Base-by-base conservation (phyloP, 2,113 vertebrate species). In the Spermophilus dauricus region DNA sequence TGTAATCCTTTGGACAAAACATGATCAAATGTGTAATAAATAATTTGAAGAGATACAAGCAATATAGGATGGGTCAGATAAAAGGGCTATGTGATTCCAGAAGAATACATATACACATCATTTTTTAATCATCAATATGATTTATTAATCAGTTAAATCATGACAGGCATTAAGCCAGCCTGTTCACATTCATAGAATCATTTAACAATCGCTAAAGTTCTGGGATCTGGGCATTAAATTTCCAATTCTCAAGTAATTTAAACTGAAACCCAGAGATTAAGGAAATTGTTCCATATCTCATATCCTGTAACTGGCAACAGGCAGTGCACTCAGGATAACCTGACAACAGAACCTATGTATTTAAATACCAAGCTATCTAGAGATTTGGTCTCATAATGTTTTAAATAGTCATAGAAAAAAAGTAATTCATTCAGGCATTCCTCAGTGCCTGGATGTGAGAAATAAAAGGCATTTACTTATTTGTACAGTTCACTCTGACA, bases 161-260 rank as follows among this genome's bases (percentile, higher is more conserved):
- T 81, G 82, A 87, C 8, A 67, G 56, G 9, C 8, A 53, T 10
- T 83, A 2, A 63, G 45, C 3, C 85, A 24, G 67, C 24, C 24
- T 32, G 32, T 81, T 67, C 39, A 69, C 34, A 58, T 34, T 70
- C 39, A 85, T n/a, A 18, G 32, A 24, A 5, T 80, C 3, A 72
- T 61, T 83, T 89, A 92, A 70, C 34, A 88, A 91, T 70, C 61
- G 82, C 18, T 93, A 51, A 20, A 89, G 34, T 72, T 75, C 42
- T 80, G 0, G 78, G 11, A 82, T 18, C 8, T 78, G 20, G 16
- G 4, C 12, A 89, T 63, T 45, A 26, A 67, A 58, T 65, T 18
- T 72, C 17, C 11, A 30, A 48, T 70, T 92, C 22, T 92, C 34
- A 28, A 88, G 77, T 73, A 78, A 39, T 67, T 70, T 78, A 77